Evolutionary conservation across 2,113 vertebrate genomes (phyloP).

Genomic region (Cochlearius cochlearius): DNA sequence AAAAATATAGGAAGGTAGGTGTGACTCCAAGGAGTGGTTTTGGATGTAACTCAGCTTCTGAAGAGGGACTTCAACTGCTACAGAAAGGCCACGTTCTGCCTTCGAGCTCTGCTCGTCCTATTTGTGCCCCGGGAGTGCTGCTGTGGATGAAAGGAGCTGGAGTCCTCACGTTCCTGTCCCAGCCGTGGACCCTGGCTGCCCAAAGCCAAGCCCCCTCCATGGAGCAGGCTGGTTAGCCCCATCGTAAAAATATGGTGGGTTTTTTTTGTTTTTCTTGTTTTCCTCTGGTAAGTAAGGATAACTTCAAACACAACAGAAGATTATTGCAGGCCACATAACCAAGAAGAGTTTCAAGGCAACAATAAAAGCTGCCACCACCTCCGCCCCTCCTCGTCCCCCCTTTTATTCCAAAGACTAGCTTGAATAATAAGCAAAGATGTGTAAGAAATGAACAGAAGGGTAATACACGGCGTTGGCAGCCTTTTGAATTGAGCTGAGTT

Average conservation of each 20-base stretch:
- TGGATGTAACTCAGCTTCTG: neutral
- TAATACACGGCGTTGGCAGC: neutral
- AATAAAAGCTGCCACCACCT: neutral
- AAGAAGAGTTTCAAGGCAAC: neutral
- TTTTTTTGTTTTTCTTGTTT: neutral
- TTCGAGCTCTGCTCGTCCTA: neutral
- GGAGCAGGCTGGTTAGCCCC: neutral
- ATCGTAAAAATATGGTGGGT: neutral
- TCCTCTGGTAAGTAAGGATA: neutral
- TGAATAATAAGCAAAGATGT: neutral
- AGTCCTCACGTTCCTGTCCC: neutral
- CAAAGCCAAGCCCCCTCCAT: neutral
- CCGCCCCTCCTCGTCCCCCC: accelerated
- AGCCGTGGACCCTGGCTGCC: neutral
- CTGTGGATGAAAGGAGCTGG: neutral
- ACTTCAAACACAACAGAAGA: neutral
- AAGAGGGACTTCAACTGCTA: neutral
- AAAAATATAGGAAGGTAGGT: neutral
- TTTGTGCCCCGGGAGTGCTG: neutral
- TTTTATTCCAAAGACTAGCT: neutral
- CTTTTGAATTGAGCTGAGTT: neutral
- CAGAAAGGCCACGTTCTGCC: neutral
- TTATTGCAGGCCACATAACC: neutral
- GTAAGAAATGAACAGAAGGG: neutral
- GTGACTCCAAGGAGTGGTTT: neutral